Percentiles rank a stretch among this genome's conserved stretches.
Conservation (phyloP, 2,113 vertebrate genomes). For the Natator depressus region DNA sequence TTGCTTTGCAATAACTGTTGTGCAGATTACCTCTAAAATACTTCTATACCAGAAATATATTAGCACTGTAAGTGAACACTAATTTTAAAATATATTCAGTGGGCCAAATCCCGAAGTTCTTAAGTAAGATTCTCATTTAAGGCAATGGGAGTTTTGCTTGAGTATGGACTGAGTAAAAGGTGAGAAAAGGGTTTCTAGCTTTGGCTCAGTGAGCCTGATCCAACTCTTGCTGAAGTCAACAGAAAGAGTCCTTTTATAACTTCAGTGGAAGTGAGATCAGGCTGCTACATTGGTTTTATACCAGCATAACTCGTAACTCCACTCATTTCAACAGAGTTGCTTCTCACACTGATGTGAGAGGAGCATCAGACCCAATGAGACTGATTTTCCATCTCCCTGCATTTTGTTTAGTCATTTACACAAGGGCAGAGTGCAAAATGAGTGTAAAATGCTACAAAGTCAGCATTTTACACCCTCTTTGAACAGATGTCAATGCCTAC, state of each 20-base stretch:
- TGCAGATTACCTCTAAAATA: background rate
- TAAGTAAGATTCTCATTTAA: background rate
- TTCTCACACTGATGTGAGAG: background rate
- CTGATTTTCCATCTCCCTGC: background rate
- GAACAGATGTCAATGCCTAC: background rate
- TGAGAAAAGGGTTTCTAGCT: background rate
- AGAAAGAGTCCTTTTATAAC: background rate
- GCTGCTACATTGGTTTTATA: rapidly evolving
- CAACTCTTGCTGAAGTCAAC: background rate
- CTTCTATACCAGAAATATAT: background rate
- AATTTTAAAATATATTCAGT: background rate
- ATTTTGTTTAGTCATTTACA: background rate
- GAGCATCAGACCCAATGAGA: background rate
- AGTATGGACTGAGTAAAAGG: background rate
- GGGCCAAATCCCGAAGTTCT: background rate
- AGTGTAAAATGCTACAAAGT: background rate
- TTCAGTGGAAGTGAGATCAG: rapidly evolving
- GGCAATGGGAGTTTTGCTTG: background rate
- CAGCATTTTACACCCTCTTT: background rate
- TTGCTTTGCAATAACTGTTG: background rate
- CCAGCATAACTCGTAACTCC: background rate
- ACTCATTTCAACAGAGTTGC: background rate
- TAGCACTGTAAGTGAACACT: rapidly evolving
- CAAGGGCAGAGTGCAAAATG: background rate
- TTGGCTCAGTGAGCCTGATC: background rate